Evolutionary conservation across 2,888 invertebrate species (phyloP), one percentile per base, ranked within the genome.

Genomic region (Cabera pusaria): DNA sequence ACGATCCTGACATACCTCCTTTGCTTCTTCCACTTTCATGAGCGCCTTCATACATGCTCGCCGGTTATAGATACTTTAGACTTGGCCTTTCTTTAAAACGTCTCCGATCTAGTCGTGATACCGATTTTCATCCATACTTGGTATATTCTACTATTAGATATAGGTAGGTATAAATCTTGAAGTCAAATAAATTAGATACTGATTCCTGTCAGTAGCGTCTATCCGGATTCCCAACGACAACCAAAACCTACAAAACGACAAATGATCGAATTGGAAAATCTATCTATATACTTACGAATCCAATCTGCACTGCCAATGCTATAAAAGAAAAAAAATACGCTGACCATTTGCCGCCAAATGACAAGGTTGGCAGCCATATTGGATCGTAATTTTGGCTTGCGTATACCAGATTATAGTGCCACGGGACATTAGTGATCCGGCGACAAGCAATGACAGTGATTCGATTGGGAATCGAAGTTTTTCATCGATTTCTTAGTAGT

Each of bases 381-480:
- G 69, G 54, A 48, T 59, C 54, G 62, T 79, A 81, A 83, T 85
- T 81, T 76, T 56, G 70, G 69, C 52, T 54, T 76, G 74, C 69
- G 72, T 72, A 66, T 55, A 72, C 65, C 73, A 80, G 83, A 87
- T 87, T 86, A 84, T 73, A 81, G 81, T 71, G 77, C 71, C 51
- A 67, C 58, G 55, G 47, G 57, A 61, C 63, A 77, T 78, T 78
- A 74, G 76, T 56, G 63, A 65, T 63, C 57, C 58, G 69, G 61
- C 63, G 77, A 79, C 78, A 76, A 45, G 61, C 65, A 75, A 79
- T 77, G 71, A 77, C 74, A 66, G 73, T 67, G 50, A 51, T 56
- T 59, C 53, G 52, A 60, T 63, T 62, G 44, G 19, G 61, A 68
- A 68, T 68, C 66, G 58, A 62, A 67, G 60, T 64, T 60, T 52